phyloP scores from a whole-genome alignment of 2,888 invertebrate species.

The Mimumesa dahlbomi region DNA sequence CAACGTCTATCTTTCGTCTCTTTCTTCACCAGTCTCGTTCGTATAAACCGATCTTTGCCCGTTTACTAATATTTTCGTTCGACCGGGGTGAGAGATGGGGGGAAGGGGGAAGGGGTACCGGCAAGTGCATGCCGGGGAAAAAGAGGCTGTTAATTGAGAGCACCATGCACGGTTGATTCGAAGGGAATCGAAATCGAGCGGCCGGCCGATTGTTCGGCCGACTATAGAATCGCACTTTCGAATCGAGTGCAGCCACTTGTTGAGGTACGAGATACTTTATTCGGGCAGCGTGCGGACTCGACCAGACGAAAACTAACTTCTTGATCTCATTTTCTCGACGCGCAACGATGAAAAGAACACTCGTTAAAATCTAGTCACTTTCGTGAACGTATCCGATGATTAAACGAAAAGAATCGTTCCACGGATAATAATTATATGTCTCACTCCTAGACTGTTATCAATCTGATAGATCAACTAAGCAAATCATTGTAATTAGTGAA shows the following conservation, averaged over 20 bases:
- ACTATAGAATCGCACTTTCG: slow-evolving; percentile 17
- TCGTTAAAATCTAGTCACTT: no score
- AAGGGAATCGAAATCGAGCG: slow-evolving; percentile 28
- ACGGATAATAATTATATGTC: no score
- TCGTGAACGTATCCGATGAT: no score
- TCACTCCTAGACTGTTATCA: no score
- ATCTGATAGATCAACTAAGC: no score
- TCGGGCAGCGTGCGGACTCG: background rate
- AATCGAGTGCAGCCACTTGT: slow-evolving; percentile 48
- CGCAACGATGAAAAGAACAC: no score
- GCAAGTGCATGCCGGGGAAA: slow-evolving; percentile 38
- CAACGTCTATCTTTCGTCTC: slow-evolving; percentile 31
- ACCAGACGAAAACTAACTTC: no score
- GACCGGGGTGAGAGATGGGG: no score
- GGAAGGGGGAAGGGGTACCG: no score
- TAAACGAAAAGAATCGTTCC: no score
- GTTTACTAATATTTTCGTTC: slow-evolving; percentile 65
- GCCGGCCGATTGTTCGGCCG: slow-evolving; percentile 32
- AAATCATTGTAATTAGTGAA: no score
- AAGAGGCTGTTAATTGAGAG: slow-evolving; percentile 49
- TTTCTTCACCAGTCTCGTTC: slow-evolving; percentile 20
- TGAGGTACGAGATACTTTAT: slow-evolving; percentile 20
- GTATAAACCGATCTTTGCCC: slow-evolving; percentile 32
- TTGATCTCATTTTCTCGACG: no score
- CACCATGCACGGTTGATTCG: slow-evolving; percentile 25